Conservation (phyloP, 2,888 invertebrate species). For the Nebria salina region DNA sequence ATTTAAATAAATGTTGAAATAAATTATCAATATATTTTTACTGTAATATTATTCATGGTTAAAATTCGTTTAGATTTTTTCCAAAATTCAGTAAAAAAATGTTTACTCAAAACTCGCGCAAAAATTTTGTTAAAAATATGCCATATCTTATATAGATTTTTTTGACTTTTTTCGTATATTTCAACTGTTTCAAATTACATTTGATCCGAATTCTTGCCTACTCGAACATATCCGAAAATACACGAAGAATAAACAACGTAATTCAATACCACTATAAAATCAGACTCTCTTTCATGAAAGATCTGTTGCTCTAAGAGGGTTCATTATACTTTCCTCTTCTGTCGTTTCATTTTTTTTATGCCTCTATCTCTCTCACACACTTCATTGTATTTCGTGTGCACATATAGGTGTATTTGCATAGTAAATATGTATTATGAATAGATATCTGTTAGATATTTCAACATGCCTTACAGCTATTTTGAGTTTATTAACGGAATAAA, state of each 20-base stretch:
- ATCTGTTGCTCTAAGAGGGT: neutral
- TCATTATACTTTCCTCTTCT: neutral
- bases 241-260: slow-evolving; percentile 7
- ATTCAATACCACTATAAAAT: neutral
- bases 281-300: neutral
- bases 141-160: too few relatives aligned
- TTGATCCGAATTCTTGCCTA: slow-evolving; percentile 22
- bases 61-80: too few relatives aligned
- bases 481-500: slow-evolving; percentile 28
- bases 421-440: slow-evolving; percentile 49
- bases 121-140: too few relatives aligned
- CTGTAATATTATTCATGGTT: too few relatives aligned
- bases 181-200: slow-evolving; percentile 25
- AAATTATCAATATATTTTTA: too few relatives aligned
- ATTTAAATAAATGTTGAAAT: too few relatives aligned
- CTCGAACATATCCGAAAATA: slow-evolving; percentile 23
- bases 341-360: neutral
- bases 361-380: neutral
- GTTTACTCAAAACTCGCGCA: too few relatives aligned
- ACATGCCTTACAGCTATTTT: slow-evolving; percentile 32
- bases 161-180: too few relatives aligned
- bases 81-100: too few relatives aligned
- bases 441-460: slow-evolving; percentile 38
- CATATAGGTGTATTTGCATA: slow-evolving; percentile 48
- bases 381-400: slow-evolving; percentile 14